Base-by-base conservation (phyloP, 2,888 invertebrate species). In the Perizoma affinitatum region DNA sequence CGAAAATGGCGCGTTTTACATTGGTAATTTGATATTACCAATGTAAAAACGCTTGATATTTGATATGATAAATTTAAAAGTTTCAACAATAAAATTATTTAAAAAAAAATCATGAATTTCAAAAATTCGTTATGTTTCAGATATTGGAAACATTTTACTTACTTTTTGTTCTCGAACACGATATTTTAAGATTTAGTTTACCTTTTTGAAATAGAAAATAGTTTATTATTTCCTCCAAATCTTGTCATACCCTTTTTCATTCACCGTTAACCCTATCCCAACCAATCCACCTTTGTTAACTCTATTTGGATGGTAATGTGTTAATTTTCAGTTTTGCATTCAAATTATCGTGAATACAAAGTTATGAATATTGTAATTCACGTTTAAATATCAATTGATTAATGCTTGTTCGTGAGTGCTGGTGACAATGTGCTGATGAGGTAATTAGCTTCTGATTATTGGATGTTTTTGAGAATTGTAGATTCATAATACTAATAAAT, bases 231-330 rank as follows among this genome's bases (percentile, higher is more conserved):
- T 38, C 5, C 38, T 38, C 5, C 4, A 38, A 42, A 33, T 46
- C 51, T 54, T 22, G 9, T 40, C 38, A 6, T 33, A 48, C 40
- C 45, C 22, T 35, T 33, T 54, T 59, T 45, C 34, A 35, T 40
- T 34, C 33, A 36, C 9, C 11, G 36, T 58, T 56, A 56, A 59
- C 63, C 79, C 81, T 56, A 48, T 55, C 60, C n/a, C 44, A 44
- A 55, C 49, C 42, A 11, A 54, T 72, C 70, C 83, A 87, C 87
- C 89, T 88, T 90, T 88, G 88, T 88, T 77, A 77, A 77, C 72
- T 83, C 86, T 83, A 90, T 91, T 91, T 87, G 87, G 84, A 91
- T 92, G 90, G 79, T 90, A 92, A 91, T 90, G 78, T 78, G 83
- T 90, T 90, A 85, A 90, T 90, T 88, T 90, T 82, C 86, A 83